Evolutionary conservation across 2,797 vertebrate species (phyloP).

Genomic region (Brachyalestes nurse): DNA sequence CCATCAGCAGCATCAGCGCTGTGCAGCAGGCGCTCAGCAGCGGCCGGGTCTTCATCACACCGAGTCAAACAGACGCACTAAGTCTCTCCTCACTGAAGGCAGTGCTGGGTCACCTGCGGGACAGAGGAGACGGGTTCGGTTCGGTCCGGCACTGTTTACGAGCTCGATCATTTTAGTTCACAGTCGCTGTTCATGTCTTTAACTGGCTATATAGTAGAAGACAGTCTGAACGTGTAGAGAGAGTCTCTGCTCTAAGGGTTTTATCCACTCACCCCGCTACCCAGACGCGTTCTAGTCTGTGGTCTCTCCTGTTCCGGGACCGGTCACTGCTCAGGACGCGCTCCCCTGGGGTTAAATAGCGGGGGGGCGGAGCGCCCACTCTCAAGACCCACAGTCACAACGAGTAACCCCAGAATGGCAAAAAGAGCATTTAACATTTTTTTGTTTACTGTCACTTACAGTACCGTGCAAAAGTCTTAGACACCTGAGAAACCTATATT

Average conservation of each 20-base stretch:
- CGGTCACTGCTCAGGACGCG: neutral
- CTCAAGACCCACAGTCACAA: neutral
- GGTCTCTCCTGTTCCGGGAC: neutral
- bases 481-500: no score
- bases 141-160: no score
- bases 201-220: no score
- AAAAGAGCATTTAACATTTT: neutral
- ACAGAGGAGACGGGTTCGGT: no score
- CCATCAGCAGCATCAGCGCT: slow-evolving; percentile 14
- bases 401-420: neutral
- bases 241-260: no score
- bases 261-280: neutral
- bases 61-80: no score
- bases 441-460: no score
- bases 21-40: slow-evolving; percentile 25
- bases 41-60: slow-evolving; percentile 8
- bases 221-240: no score
- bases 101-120: neutral
- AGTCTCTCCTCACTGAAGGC: neutral
- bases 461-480: no score
- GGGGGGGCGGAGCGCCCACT: slow-evolving; percentile 35
- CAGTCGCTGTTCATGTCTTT: no score
- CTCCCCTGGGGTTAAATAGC: slow-evolving; percentile 38
- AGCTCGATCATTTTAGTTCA: no score
- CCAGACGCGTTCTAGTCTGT: neutral